Evolutionary conservation across 2,113 vertebrate species (phyloP), one percentile per base, ranked within the genome.

Genomic region (Odocoileus hemionus): DNA sequence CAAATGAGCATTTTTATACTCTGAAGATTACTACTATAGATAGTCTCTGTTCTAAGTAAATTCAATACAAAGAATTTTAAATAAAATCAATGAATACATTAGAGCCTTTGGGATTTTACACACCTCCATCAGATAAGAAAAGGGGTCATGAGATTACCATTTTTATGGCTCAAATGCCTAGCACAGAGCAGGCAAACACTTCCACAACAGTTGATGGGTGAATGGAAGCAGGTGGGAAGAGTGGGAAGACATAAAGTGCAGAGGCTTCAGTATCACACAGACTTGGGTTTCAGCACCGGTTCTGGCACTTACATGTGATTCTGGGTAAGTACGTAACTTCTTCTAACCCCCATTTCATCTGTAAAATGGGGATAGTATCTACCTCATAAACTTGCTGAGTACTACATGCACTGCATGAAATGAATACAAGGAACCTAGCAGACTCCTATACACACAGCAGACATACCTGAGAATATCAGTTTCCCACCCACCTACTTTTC

Each of bases 1-100:
- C 95, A 98, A 93, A 94, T 97, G 97, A 95, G 28, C 1, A 91
- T 82, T 91, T 67, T 60, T 97, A 89, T 78, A 89, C 60, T 94
- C 57, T 91, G 67, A 94, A 95, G 97, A 88, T 97, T 70, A 97
- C 60, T 94, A 70, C 80, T 97, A 96, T 84, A 91, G 70, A 95
- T 10, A 90, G 23, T 55, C 19, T 86, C 89, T 83, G 36, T n/a
- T 91, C 70, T 94, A 95, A 91, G 47, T 86, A 95, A 91, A 87
- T 61, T 95, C 78, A 85, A 89, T 7, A 90, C 21, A 70, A 6
- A 91, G 86, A 95, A 95, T 95, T 96, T 94, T 89, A 95, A 94
- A 89, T 95, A 93, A 93, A 97, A 96, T 30, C 86, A 58, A 47
- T 84, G 78, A 91, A 36, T 64, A 82, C 11, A 80, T 39, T 43